Evolutionary conservation across 37 sponge, comb jelly and placozoan species (phyloP), one percentile per base, ranked within the genome.

Genomic region (Beroe ovata): DNA sequence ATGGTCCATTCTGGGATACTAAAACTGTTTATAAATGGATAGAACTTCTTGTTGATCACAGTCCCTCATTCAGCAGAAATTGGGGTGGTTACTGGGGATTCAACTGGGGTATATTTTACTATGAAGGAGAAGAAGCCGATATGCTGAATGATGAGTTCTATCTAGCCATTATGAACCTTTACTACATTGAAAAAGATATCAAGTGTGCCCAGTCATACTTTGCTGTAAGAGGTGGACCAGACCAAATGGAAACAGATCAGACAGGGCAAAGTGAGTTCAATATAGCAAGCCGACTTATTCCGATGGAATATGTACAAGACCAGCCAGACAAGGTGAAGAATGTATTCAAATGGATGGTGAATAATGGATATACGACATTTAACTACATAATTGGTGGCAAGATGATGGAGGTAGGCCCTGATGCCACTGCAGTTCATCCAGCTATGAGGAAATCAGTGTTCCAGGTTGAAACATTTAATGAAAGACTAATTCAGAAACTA

Each of bases 391-490:
- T 77, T 19, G 84, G 84, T 77, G 84, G 84, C 1, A 42, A 16
- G 21, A 77, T 77, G 84, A 39, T 39, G 84, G 25, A 39, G 4
- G 84, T 77, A 6, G 84, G 18, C 6, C 16, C 21, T 42, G 58
- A 77, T 42, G 84, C 47, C 11, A 77, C 84, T 25, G 84, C 84
- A 28, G 84, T 77, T 77, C 84, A 77, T 23, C 84, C 84, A 6
- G 84, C 84, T 40, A 77, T 77, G 84, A 77, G 84, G 40, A 20
- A 77, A 58, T 39, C 84, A 25, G 84, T 77, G 1, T 42, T 77
- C 25, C 84, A 77, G 40, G 40, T 77, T 23, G 84, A 77, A 39
- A 77, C 84, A 1, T 77, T 77, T 39, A 58, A 39, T 39, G 84
- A 77, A 23, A 77, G 58, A 21, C 22, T 42, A 4, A 42, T 42